Evolutionary conservation across 1,140 invertebrate species (phyloP), one percentile per base, ranked within the genome.

Genomic region (Littorina saxatilis): DNA sequence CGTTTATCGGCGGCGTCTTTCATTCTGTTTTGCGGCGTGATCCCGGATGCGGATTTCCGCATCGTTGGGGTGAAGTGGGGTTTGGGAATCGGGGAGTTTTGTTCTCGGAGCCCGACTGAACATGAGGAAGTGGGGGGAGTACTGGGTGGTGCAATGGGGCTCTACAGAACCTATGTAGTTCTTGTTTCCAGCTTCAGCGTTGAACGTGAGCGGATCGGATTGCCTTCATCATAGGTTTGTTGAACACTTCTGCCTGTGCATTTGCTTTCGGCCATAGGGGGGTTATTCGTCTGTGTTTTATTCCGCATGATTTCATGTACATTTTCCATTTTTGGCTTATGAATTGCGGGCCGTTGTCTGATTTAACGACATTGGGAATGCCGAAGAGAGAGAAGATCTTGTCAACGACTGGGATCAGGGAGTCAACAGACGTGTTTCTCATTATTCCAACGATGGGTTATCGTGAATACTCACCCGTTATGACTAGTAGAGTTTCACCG

Each of bases 381-480:
- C 82, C 84, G 35, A 79, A 85, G 2, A 29, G 9, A 40, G 68
- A 79, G 50, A 83, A 72, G 1, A 81, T 63, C 39, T 80, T 79
- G 37, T 84, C 80, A 15, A 84, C 40, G 7, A 84, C 72, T 23
- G 82, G 86, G n/a, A 85, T 84, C 9, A 78, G 47, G 20, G 84
- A 77, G 50, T 84, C 76, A 47, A 84, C 78, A 35, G 86, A 84
- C 1, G 70, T 80, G 2, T 68, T 80, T 79, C 68, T 72, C 0
- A 84, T 79, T 20, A 83, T 79, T 74, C 88, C 85, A 11, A 90
- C 86, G 13, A 87, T 79, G 13, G 89, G 87, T 75, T 87, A 90
- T 77, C 86, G 55, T 23, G 88, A 89, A 40, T 87, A 89, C 66
- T 89, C 86, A 84, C 90, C 86, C 5, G 84, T 81, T 17, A 89